A percentile compares a stretch with the other conserved stretches of the same genome.
Conservation (phyloP, 2,888 invertebrate species). For the Heliconius sara region DNA sequence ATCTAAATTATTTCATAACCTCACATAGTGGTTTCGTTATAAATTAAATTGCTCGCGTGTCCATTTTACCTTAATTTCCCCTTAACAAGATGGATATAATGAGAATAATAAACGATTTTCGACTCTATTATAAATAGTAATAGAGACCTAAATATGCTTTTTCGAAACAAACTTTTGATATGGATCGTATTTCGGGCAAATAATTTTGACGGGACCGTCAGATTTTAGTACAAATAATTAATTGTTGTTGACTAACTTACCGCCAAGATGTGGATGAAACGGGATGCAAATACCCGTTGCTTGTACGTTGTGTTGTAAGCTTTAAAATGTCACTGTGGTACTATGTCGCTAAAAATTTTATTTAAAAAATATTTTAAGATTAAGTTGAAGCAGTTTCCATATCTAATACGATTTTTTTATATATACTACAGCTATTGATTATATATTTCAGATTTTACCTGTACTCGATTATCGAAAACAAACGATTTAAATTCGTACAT, state of each 20-base stretch:
- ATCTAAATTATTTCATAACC: constrained; percentile 38
- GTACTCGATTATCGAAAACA: too few species aligned
- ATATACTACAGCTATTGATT: too few species aligned
- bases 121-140: background rate
- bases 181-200: constrained; percentile 36
- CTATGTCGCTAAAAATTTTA: too few species aligned
- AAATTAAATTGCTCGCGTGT: constrained; percentile 43
- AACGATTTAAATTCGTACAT: too few species aligned
- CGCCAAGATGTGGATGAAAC: constrained; percentile 37
- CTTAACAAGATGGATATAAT: constrained; percentile 14
- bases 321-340: background rate
- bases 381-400: too few species aligned
- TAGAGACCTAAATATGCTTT: constrained; percentile 9
- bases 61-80: constrained; percentile 38
- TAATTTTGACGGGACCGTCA: constrained; percentile 47
- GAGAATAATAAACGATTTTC: background rate
- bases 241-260: constrained; percentile 43
- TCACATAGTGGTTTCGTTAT: constrained; percentile 42
- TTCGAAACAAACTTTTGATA: constrained; percentile 23
- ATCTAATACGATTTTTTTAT: too few species aligned
- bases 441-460: too few species aligned
- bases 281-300: too few species aligned
- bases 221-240: constrained; percentile 47
- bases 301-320: constrained; percentile 29
- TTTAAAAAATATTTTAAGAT: too few species aligned